A percentile compares a stretch with the other conserved stretches of the same genome.
These are phyloP conservation scores for Gouania willdenowi DNA, from an alignment of 2,797 vertebrate genomes.

Conservation along the genomic window DNA sequence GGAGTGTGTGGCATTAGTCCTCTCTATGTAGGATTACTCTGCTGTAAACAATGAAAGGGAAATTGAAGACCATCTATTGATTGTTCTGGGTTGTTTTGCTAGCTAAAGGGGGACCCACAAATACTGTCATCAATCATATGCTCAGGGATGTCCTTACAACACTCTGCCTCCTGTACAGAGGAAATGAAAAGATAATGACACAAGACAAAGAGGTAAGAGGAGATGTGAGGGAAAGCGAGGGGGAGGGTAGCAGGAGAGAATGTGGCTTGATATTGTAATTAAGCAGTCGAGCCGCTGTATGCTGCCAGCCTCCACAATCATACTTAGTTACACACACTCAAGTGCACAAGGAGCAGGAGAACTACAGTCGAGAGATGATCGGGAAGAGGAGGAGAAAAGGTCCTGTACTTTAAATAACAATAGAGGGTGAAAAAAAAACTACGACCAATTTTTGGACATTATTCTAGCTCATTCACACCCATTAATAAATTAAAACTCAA, in stretches of 20 bases:
- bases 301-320: conserved; percentile 64
- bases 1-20: too few species aligned
- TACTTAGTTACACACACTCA: conserved; percentile 75
- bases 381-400: conserved; percentile 11
- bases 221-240: conserved; percentile 2
- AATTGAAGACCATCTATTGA: too few species aligned
- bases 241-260: conserved; percentile 21
- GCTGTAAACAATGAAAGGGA: too few species aligned
- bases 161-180: conserved; percentile 32
- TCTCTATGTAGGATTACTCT: too few species aligned
- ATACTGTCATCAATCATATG: conserved; percentile 48
- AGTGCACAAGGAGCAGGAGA: conserved; percentile 39
- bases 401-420: too few species aligned
- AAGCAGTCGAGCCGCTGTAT: conserved; percentile 65
- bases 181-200: conserved; percentile 43
- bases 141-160: conserved; percentile 39
- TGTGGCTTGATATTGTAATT: conserved; percentile 57
- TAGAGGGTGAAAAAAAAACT: background rate
- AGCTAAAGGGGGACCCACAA: too few species aligned
- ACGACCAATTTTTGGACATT: too few species aligned
- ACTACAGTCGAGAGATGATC: conserved; percentile 17
- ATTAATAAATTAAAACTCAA: too few species aligned
- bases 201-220: conserved; percentile 36
- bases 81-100: too few species aligned
- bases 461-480: too few species aligned